These are phyloP conservation scores for Myodes glareolus DNA, from an alignment of 2,113 vertebrate species.

Conservation along the genomic window DNA sequence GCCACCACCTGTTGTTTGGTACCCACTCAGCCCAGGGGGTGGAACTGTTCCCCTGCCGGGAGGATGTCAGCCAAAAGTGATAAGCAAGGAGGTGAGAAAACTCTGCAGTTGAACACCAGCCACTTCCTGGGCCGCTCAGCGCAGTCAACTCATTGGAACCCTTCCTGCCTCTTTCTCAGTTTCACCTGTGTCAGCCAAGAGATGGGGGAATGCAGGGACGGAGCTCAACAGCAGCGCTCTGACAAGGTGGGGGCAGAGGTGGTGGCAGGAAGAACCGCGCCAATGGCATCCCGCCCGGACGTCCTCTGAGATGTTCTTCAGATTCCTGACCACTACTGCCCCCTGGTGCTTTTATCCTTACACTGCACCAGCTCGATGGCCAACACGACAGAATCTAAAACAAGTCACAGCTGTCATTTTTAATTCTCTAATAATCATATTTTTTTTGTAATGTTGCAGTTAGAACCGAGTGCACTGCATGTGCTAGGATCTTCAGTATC, in stretches of 20 bases:
- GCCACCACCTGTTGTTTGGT: conserved; percentile 57
- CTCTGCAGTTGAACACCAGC: neutral
- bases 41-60: neutral
- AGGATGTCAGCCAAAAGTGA: neutral
- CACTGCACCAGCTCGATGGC: neutral
- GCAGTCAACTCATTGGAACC: neutral
- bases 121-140: neutral
- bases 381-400: neutral
- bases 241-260: neutral
- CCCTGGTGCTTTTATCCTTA: neutral
- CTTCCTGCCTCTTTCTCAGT: conserved; percentile 3
- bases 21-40: conserved; percentile 24
- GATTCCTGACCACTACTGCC: conserved; percentile 45
- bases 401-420: neutral
- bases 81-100: neutral
- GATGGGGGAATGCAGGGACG: neutral
- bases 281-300: neutral
- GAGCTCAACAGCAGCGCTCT: neutral
- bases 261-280: neutral
- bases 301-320: neutral
- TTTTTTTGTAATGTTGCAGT: neutral
- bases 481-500: neutral
- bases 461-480: neutral
- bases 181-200: neutral
- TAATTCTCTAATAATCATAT: neutral